phyloP scores from a whole-genome alignment of 2,888 invertebrate species.

The Tridacna gigas region DNA sequence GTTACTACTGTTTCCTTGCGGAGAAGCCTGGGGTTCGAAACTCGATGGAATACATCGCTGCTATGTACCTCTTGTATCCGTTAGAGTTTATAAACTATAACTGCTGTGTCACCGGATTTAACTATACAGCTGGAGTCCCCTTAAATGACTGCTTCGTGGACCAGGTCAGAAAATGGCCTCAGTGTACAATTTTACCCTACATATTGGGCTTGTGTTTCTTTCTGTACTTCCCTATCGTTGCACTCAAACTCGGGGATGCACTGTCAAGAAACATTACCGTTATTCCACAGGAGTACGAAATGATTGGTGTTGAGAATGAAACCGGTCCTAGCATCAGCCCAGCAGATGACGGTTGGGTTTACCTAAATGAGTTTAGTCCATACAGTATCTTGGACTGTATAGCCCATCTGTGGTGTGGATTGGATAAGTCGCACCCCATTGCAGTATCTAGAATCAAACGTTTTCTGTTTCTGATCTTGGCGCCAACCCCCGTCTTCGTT shows the following conservation, averaged over 20 bases:
- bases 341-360: conserved; percentile 31
- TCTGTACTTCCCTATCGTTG: conserved; percentile 42
- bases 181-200: conserved; percentile 36
- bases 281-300: conserved; percentile 4
- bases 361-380: conserved; percentile 34
- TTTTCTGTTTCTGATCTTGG: conserved; percentile 23
- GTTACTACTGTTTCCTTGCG: conserved; percentile 46
- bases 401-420: conserved; percentile 9
- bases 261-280: conserved; percentile 34
- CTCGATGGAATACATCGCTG: conserved; percentile 27
- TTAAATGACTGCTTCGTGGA: neutral
- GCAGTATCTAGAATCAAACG: conserved; percentile 39
- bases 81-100: conserved; percentile 34
- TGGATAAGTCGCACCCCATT: conserved; percentile 19
- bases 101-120: conserved; percentile 38
- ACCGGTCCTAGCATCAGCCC: neutral
- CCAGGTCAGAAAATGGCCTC: conserved; percentile 44
- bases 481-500: conserved; percentile 22
- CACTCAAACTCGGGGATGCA: conserved; percentile 24
- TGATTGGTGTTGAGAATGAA: conserved; percentile 4
- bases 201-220: conserved; percentile 34
- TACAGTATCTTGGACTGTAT: conserved; percentile 15
- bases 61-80: conserved; percentile 44
- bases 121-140: conserved; percentile 17
- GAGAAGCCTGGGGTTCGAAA: conserved; percentile 29